Conservation (phyloP, 2,797 vertebrate species). For the Morelia viridis region DNA sequence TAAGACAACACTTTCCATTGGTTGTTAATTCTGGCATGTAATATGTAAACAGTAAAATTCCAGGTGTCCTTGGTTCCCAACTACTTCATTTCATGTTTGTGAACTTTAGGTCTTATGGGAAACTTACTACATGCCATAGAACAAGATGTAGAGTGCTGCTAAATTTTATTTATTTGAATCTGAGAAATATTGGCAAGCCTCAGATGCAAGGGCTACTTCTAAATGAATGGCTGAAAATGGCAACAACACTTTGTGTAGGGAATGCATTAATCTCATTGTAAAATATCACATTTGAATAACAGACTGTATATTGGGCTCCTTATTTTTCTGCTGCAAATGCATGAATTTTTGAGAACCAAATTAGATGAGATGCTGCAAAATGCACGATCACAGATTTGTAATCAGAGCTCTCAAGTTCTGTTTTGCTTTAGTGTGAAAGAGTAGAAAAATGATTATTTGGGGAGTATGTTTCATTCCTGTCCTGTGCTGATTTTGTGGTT, state of each 20-base stretch:
- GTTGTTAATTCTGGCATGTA: not conserved
- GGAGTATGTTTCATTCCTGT: not conserved
- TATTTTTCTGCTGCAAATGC: not conserved
- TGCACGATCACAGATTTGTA: not conserved
- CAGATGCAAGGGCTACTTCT: not conserved
- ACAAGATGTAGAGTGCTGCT: not conserved
- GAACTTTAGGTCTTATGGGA: fast-evolving
- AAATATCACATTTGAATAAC: not conserved
- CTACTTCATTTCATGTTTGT: constrained; percentile 6
- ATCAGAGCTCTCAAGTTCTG: not conserved
- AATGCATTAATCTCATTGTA: not conserved
- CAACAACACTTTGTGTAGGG: not conserved
- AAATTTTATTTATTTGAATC: not conserved
- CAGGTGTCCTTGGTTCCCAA: not conserved
- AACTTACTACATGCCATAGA: not conserved
- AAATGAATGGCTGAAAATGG: not conserved
- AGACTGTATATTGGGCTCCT: not conserved
- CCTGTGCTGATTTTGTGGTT: not conserved
- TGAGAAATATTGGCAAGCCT: not conserved
- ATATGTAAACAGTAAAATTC: constrained; percentile 2
- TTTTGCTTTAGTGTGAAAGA: not conserved
- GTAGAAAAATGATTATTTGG: not conserved
- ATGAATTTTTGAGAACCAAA: not conserved
- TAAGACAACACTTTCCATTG: constrained; percentile 4
- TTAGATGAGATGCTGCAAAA: not conserved